Conservation (phyloP, 2,888 invertebrate species). For the Ormyrus thymus region DNA sequence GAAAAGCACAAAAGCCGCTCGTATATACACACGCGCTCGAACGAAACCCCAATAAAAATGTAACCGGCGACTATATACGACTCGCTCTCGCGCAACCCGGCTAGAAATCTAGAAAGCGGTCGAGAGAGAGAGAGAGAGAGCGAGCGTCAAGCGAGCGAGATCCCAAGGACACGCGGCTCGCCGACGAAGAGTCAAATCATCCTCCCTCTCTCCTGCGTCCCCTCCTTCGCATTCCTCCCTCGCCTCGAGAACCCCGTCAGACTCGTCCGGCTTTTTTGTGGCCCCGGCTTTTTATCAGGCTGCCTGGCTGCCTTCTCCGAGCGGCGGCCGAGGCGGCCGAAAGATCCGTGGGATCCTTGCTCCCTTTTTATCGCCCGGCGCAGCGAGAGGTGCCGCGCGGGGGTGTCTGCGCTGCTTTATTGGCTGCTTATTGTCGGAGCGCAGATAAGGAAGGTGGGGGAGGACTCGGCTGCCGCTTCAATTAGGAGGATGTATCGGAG, state of each 20-base stretch:
- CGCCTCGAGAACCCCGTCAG: not conserved
- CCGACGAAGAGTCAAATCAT: slow-evolving; percentile 38
- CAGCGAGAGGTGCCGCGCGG: not conserved
- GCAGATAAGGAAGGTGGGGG: slow-evolving; percentile 2
- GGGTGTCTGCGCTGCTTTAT: slow-evolving; percentile 19
- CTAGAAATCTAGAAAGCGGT: no score
- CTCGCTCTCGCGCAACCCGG: no score
- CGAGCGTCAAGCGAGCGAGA: not conserved
- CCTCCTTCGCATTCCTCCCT: not conserved
- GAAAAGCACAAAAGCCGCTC: no score
- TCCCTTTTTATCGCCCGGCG: slow-evolving; percentile 25
- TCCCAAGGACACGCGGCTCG: slow-evolving; percentile 33
- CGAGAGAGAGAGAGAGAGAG: not conserved
- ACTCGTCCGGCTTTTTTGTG: slow-evolving; percentile 21
- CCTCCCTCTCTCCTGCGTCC: slow-evolving; percentile 18
- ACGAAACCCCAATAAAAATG: no score
- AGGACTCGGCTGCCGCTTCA: not conserved
- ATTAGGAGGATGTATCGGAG: no score
- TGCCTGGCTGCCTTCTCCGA: no score
- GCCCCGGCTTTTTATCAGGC: slow-evolving; percentile 41
- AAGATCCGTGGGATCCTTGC: slow-evolving; percentile 42
- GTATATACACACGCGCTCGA: no score
- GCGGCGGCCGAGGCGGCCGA: not conserved
- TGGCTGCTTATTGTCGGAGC: slow-evolving; percentile 22
- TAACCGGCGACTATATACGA: no score